Evolutionary conservation across 2,797 vertebrate species (phyloP), one percentile per base, ranked within the genome.

Genomic region (Alauda arvensis): DNA sequence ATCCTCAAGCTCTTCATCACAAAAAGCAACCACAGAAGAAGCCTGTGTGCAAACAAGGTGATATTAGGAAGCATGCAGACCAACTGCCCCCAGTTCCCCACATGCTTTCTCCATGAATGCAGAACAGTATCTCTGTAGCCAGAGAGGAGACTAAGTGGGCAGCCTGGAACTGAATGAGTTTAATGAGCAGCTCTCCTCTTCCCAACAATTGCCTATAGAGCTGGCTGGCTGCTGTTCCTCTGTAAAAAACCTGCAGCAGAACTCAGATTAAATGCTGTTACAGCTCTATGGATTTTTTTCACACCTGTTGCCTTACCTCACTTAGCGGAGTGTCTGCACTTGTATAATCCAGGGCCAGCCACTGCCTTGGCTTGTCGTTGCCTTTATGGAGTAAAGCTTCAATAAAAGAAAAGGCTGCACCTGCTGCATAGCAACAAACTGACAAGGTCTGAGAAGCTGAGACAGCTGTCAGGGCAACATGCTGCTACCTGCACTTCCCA

Each of bases 301-400:
- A 95, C 97, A 98, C 96, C 97, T 97, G 97, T 95, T 93, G 94
- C 90, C 97, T 98, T 98, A 98, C 97, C 97, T 98, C 97, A 97
- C 97, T 97, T 92, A 95, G 96, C 84, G 61, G 95, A 95, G 96
- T 92, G 96, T 96, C 96, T 96, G 96, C 96, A 92, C 96, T 97
- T 95, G 96, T 95, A 93, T 97, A 95, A 97, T 97, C 97, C 97
- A 92, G 96, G 94, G 96, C 95, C 96, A 96, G 96, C 95, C 96
- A 91, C 96, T 95, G 96, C 96, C 96, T 97, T 97, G 97, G 96
- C 97, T 95, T 93, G 95, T 94, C 53, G 94, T 92, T 95, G 96
- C 93, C 96, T 97, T 94, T 96, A 96, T 96, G 95, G 95, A 96
- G 92, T 86, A 88, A 93, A 96, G 96, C 95, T 95, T 95, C 95